Percentiles rank a stretch among this genome's conserved stretches.
phyloP scores from a whole-genome alignment of 2,888 invertebrate genomes.

The Ptychoptera albimana region DNA sequence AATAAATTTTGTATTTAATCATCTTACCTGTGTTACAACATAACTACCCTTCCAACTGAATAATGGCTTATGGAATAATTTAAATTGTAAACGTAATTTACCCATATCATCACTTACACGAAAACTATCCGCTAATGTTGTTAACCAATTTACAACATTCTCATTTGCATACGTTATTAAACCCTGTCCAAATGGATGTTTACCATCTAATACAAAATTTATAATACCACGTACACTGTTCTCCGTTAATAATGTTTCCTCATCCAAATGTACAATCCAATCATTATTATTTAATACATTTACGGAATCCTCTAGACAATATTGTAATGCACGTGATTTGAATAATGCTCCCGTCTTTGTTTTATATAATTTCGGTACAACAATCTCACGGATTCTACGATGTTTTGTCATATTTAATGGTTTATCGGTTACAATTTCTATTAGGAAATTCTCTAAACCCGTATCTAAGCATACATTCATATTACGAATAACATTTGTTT shows the following conservation, averaged over 20 bases:
- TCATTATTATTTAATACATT: conserved; percentile 74
- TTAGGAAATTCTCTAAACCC: conserved; percentile 86
- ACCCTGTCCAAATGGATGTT: conserved; percentile 91
- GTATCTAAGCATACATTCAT: conserved; percentile 76
- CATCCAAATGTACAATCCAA: conserved; percentile 96
- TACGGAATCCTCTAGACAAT: conserved; percentile 81
- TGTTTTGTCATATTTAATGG: conserved; percentile 59
- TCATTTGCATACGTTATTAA: conserved; percentile 93
- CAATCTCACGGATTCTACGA: conserved; percentile 68
- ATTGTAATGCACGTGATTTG: conserved; percentile 88
- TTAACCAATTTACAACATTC: conserved; percentile 91
- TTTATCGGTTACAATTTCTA: conserved; percentile 93
- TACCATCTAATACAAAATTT: conserved; percentile 88
- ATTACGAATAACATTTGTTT: conserved; percentile 70
- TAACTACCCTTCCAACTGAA: conserved; percentile 98
- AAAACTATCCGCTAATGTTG: conserved; percentile 89
- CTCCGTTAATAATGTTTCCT: conserved; percentile 87
- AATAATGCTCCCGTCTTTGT: conserved; percentile 86
- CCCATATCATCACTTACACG: conserved; percentile 97
- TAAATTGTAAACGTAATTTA: conserved; percentile 82
- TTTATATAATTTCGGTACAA: conserved; percentile 73
- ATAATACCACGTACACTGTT: conserved; percentile 80
- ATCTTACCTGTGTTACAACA: conserved; percentile 80
- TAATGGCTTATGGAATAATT: conserved; percentile 82
- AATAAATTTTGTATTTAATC: not conserved